Percentiles rank a stretch among this genome's conserved stretches.
These are phyloP conservation scores for Polydrusus pterygomalis DNA, from an alignment of 2,888 invertebrate genomes.

Conservation along the genomic window DNA sequence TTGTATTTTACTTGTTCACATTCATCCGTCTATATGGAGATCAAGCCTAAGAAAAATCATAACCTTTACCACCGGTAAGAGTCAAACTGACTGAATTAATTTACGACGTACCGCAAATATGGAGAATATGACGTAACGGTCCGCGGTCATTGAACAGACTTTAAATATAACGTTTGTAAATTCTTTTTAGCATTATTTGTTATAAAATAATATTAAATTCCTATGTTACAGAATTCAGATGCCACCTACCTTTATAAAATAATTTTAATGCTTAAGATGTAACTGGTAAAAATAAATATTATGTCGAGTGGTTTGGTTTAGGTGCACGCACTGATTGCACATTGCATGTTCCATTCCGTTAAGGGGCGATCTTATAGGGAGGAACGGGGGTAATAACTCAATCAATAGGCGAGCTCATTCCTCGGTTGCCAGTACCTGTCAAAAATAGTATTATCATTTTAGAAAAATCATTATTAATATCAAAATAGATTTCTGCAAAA, in stretches of 20 bases:
- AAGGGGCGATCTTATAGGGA: conserved; percentile 33
- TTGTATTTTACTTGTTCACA: no score
- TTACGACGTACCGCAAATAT: no score
- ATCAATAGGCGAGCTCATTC: conserved; percentile 52
- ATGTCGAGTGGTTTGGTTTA: neutral
- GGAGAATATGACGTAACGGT: no score
- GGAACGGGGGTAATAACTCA: conserved; percentile 23
- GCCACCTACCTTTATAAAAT: neutral
- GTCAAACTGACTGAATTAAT: no score
- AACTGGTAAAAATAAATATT: conserved; percentile 10
- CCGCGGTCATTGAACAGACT: no score
- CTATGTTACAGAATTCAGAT: conserved; percentile 1
- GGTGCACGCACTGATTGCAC: conserved; percentile 20
- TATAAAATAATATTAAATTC: no score
- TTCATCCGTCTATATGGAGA: no score
- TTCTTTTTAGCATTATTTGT: neutral
- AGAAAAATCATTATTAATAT: no score
- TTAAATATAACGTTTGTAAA: neutral
- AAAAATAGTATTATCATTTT: conserved; percentile 22
- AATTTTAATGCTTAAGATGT: conserved; percentile 4
- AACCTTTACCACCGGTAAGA: no score
- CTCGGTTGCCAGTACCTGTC: conserved; percentile 65
- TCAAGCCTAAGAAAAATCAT: no score
- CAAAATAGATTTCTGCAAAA: no score
- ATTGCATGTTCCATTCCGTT: conserved; percentile 13